Percentiles rank a stretch among this genome's conserved stretches.
These are phyloP conservation scores for Mallateleia sp. DNA, from an alignment of 2,888 invertebrate genomes.

Conservation along the genomic window DNA sequence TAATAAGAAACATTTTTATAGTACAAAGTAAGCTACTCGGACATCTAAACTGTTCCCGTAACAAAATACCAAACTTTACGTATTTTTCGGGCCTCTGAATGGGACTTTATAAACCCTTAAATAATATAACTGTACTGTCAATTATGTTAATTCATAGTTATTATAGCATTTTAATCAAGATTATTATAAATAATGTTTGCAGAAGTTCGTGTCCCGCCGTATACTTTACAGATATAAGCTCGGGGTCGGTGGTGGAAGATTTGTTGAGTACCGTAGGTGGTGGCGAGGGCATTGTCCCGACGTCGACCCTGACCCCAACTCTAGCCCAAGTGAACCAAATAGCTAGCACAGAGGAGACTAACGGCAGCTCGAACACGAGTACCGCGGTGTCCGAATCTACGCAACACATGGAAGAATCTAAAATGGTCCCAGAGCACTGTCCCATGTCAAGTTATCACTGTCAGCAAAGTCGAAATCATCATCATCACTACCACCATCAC, in stretches of 20 bases:
- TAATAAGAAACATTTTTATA: too few species aligned
- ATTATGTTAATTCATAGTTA: too few species aligned
- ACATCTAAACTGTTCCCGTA: too few species aligned
- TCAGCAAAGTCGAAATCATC: conserved; percentile 84
- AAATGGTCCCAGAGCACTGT: conserved; percentile 85
- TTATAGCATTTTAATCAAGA: too few species aligned
- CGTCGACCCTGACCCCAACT: conserved; percentile 74
- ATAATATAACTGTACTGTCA: too few species aligned
- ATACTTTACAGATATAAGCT: conserved; percentile 86
- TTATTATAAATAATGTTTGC: conserved; percentile 73
- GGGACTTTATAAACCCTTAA: too few species aligned
- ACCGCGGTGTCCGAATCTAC: conserved; percentile 82
- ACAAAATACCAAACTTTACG: too few species aligned
- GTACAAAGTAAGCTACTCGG: too few species aligned
- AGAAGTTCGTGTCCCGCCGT: conserved; percentile 86
- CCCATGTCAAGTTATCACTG: conserved; percentile 81
- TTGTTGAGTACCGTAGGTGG: conserved; percentile 74
- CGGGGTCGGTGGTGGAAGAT: conserved; percentile 84
- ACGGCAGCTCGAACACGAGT: conserved; percentile 71
- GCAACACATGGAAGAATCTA: conserved; percentile 84
- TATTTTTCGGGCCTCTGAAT: too few species aligned
- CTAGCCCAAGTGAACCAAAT: conserved; percentile 68
- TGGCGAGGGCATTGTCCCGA: conserved; percentile 78
- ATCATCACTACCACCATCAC: conserved; percentile 82
- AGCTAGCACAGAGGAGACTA: conserved; percentile 65